Conservation (phyloP, 1,140 invertebrate genomes). For the Semibalanus balanoides region DNA sequence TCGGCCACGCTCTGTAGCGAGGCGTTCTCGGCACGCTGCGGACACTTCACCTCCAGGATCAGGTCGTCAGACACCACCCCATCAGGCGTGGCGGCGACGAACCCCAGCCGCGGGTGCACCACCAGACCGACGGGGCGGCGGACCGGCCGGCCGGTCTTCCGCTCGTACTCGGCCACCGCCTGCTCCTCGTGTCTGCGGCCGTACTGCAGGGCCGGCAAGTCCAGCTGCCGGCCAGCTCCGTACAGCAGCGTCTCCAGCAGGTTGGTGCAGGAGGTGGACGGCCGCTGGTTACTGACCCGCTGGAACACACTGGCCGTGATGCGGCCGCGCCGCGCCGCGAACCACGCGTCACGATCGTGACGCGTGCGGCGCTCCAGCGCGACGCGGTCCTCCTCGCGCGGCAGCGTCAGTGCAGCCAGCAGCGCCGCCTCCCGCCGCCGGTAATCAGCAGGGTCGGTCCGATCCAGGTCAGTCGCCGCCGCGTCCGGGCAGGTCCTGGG, state of each 20-base stretch:
- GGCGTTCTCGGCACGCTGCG: not conserved
- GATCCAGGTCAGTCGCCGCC: not conserved
- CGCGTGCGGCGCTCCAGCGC: not conserved
- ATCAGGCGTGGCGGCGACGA: not conserved
- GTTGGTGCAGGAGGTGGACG: not conserved
- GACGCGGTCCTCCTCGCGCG: not conserved
- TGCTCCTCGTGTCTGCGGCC: not conserved
- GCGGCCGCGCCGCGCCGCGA: not conserved
- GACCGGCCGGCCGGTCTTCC: not conserved
- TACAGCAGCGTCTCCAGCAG: not conserved
- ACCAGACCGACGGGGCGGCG: not conserved
- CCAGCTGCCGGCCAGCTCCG: not conserved
- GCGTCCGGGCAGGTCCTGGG: too few species aligned
- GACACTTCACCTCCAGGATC: not conserved
- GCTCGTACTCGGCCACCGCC: not conserved
- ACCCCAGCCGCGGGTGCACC: not conserved
- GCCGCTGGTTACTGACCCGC: not conserved
- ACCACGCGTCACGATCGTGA: not conserved
- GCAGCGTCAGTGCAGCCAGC: not conserved
- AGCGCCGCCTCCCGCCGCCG: too few species aligned
- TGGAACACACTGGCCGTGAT: not conserved
- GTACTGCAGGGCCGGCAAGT: not conserved
- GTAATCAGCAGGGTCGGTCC: not conserved
- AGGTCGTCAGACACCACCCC: not conserved
- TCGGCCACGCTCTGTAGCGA: not conserved